Percentiles rank a stretch among this genome's conserved stretches.
These are phyloP conservation scores for Hypomesus transpacificus DNA, from an alignment of 2,113 vertebrate species.

Conservation along the genomic window DNA sequence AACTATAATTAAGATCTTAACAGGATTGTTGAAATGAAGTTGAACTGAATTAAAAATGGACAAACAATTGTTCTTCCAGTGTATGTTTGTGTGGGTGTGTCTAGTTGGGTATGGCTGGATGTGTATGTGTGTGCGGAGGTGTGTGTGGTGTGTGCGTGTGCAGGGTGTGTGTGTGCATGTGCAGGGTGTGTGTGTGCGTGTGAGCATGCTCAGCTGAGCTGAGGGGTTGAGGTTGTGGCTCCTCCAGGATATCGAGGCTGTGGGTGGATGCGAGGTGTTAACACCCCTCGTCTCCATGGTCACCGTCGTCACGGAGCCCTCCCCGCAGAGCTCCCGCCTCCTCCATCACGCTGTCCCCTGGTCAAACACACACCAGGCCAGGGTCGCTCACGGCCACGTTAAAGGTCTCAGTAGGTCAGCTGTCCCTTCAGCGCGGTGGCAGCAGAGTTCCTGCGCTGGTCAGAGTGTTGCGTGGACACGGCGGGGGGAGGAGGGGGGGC, in stretches of 20 bases:
- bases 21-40: too few relatives aligned
- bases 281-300: constrained; percentile 22
- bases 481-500: background rate
- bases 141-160: constrained; percentile 3
- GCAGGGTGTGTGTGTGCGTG: constrained; percentile 17
- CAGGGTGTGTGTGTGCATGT: constrained; percentile 12
- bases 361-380: background rate
- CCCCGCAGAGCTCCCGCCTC: constrained; percentile 42
- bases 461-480: too few relatives aligned
- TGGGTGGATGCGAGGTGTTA: constrained; percentile 21
- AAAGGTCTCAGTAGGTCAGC: background rate
- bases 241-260: constrained; percentile 36
- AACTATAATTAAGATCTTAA: too few relatives aligned
- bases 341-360: constrained; percentile 44
- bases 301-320: constrained; percentile 34
- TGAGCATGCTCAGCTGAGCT: constrained; percentile 14
- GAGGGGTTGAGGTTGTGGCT: constrained; percentile 28
- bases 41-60: too few relatives aligned
- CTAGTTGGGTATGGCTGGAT: too few relatives aligned
- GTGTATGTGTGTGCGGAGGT: background rate
- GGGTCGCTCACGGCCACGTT: background rate
- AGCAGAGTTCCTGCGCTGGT: too few relatives aligned
- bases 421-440: too few relatives aligned
- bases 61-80: too few relatives aligned
- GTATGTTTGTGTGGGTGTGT: too few relatives aligned